These are phyloP conservation scores for Thermophis baileyi DNA, from an alignment of 2,113 vertebrate genomes.

Conservation along the genomic window DNA sequence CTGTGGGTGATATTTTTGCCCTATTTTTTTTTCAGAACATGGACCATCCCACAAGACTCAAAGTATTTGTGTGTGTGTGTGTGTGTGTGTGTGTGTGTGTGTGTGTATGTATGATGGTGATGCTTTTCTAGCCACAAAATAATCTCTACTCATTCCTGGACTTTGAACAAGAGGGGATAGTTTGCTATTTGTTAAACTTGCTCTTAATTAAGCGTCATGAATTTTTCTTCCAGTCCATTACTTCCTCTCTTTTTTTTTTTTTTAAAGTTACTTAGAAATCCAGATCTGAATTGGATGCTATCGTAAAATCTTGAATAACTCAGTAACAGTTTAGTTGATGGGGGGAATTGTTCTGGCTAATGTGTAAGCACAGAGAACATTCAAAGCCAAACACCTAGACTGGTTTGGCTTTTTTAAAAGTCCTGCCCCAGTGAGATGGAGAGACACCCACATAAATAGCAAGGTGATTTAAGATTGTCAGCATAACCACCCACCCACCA, in stretches of 20 bases:
- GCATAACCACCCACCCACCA: neutral
- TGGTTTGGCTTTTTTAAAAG: neutral
- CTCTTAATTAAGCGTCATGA: neutral
- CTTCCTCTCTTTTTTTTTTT: neutral
- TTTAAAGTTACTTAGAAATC: neutral
- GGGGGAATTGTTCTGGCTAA: neutral
- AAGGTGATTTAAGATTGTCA: neutral
- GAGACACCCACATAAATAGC: neutral
- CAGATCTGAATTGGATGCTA: neutral
- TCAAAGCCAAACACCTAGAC: neutral
- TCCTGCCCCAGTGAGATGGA: neutral
- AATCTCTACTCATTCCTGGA: neutral
- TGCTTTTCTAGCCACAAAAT: no score
- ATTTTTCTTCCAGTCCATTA: neutral
- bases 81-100: neutral
- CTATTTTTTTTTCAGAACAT: neutral
- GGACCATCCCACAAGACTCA: neutral
- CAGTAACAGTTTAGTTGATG: neutral
- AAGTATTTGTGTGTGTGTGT: neutral
- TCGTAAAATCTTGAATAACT: neutral
- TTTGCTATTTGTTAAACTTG: neutral
- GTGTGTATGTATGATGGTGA: neutral
- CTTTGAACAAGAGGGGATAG: neutral
- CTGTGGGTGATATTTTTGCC: neutral
- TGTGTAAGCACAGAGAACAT: neutral